A percentile compares a stretch with the other conserved stretches of the same genome.
Conservation (phyloP, 2,797 vertebrate genomes). For the Hapalemur alaotrensis region DNA sequence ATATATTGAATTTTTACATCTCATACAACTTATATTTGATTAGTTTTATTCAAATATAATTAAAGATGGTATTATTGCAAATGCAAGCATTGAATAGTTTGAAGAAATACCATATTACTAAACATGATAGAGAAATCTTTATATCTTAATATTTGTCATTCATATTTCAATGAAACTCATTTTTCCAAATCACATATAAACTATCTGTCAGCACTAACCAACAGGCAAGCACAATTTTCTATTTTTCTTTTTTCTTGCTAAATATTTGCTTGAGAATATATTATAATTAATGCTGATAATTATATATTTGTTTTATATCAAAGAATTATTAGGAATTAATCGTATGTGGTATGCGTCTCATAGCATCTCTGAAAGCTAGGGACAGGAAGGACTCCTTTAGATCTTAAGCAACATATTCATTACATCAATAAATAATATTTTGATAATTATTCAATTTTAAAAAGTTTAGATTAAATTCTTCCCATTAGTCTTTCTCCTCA, state of each 20-base stretch:
- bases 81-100: background rate
- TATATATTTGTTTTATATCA: background rate
- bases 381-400: background rate
- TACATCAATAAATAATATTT: background rate
- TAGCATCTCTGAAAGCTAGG: background rate
- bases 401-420: background rate
- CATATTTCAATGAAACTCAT: background rate
- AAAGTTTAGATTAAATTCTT: slow-evolving; percentile 4
- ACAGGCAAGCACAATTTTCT: background rate
- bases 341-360: background rate
- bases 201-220: background rate
- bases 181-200: background rate
- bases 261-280: background rate
- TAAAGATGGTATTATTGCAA: background rate
- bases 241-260: background rate
- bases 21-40: too few relatives aligned
- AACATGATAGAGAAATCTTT: background rate
- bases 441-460: background rate
- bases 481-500: background rate
- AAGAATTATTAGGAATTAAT: background rate
- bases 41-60: background rate
- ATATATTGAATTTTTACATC: background rate
- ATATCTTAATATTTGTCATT: background rate
- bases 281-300: background rate
- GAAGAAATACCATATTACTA: background rate